Base-by-base conservation (phyloP, 2,797 vertebrate genomes). In the Amblyraja radiata region DNA sequence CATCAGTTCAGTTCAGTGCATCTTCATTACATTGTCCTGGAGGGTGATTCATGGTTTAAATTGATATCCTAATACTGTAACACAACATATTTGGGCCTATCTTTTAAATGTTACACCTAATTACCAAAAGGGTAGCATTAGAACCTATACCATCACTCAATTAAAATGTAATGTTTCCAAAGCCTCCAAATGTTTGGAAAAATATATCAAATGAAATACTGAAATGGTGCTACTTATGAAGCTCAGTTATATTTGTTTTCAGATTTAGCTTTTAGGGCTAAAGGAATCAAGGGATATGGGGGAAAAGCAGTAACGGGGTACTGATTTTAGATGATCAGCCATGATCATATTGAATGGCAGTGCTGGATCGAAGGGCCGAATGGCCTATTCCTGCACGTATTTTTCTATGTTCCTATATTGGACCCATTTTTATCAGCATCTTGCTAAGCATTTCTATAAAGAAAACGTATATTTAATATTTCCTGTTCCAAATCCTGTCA, bases 401-500 rank as follows among this genome's bases (percentile, higher is more conserved):
- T 46, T 3, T 46, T 46, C 46, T 46, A 46, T 46, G 46, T 46
- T 46, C 4, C 46, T 46, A 46, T 46, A 88, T n/a, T 32, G 84
- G 1, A 6, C 36, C 8, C 1, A 14, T 4, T 6, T 63, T 88
- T n/a, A 88, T 65, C 84, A 88, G 84, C 58, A 65, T 14, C 65
- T 63, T 88, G 58, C 61, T 63, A 46, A 63, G 14, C 84, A 88
- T 88, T 88, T 65, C 61, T 32, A 88, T 32, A 21, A 18, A 88
- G 84, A 88, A 68, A 88, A 63, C 83, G 1, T 32, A 36, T 8
- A 2, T 88, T 68, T 14, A 36, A 36, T 88, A 68, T 88, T 88
- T 88, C 84, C 84, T 88, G 84, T 88, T 88, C 28, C 84, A 88
- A n/a, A 65, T 88, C 61, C 84, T 88, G 84, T 88, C 65, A 65